These are phyloP conservation scores for Palythoa caribaeorum DNA, from an alignment of 92 coral and sea anemone genomes.

Conservation along the genomic window DNA sequence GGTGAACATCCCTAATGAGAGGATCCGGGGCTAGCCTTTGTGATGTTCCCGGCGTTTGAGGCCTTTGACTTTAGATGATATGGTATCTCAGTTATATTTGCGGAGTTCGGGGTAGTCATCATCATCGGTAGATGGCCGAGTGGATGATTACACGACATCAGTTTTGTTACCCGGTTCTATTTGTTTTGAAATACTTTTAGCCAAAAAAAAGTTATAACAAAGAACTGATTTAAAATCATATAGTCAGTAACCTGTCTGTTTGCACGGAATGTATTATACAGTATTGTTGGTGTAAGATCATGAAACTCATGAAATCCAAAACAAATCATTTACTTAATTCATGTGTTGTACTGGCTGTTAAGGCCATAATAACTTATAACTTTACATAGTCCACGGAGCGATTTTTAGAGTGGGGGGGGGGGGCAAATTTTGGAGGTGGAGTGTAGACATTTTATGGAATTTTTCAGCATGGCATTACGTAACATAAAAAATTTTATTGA, in stretches of 20 bases:
- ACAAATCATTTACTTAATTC: slow-evolving; percentile 10
- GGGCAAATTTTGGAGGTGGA: too few species aligned
- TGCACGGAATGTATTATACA: slow-evolving; percentile 1
- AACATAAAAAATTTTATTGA: too few species aligned
- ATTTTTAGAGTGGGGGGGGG: too few species aligned
- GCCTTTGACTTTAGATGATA: slow-evolving; percentile 58
- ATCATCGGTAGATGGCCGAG: neutral
- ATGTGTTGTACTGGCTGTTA: neutral
- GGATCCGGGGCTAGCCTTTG: slow-evolving; percentile 53
- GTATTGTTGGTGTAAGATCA: slow-evolving; percentile 13
- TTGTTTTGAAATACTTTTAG: neutral
- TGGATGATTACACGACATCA: neutral
- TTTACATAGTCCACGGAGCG: neutral
- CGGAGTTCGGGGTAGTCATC: neutral
- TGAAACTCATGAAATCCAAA: neutral
- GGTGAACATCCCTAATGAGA: slow-evolving; percentile 52
- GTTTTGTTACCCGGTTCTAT: neutral
- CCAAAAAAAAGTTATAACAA: neutral
- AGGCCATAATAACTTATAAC: slow-evolving; percentile 11
- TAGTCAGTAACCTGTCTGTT: neutral
- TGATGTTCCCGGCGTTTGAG: slow-evolving; percentile 16
- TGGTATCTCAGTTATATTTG: slow-evolving; percentile 45
- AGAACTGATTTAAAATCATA: neutral
- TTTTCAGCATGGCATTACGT: too few species aligned
- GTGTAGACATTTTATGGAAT: too few species aligned